Evolutionary conservation across 1,140 invertebrate species (phyloP).

Genomic region (Centruroides sculpturatus): DNA sequence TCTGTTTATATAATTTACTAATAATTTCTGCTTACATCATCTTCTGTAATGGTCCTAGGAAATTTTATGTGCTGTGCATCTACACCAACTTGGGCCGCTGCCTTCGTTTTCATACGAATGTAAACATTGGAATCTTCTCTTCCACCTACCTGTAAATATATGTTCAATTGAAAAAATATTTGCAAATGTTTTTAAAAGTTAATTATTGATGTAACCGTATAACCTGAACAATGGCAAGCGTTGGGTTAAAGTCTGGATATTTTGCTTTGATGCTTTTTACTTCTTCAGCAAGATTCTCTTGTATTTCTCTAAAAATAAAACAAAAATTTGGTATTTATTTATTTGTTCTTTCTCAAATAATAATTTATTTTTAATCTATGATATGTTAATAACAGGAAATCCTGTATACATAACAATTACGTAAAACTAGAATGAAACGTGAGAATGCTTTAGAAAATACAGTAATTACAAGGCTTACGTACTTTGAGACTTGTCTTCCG

Average conservation of each 20-base stretch:
- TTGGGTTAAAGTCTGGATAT: constrained; percentile 49
- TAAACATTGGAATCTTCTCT: constrained; percentile 99
- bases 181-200: not conserved
- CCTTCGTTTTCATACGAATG: constrained; percentile 90
- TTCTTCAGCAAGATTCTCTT: constrained; percentile 47
- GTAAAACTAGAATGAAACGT: no score
- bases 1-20: not conserved
- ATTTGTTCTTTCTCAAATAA: no score
- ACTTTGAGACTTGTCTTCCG: constrained; percentile 46
- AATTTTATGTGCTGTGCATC: constrained; percentile 63
- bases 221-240: constrained; percentile 42
- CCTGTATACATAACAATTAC: no score
- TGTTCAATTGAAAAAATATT: not conserved
- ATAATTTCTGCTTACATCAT: constrained; percentile 42
- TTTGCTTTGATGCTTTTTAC: constrained; percentile 43
- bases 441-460: not conserved
- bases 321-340: no score
- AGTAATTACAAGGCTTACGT: constrained; percentile 21
- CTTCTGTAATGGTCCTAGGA: constrained; percentile 64
- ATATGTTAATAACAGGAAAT: no score
- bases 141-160: constrained; percentile 53
- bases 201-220: not conserved
- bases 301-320: constrained; percentile 48
- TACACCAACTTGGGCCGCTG: constrained; percentile 82
- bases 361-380: no score